Evolutionary conservation across 2,113 vertebrate genomes (phyloP).

Genomic region (Rostratula benghalensis): DNA sequence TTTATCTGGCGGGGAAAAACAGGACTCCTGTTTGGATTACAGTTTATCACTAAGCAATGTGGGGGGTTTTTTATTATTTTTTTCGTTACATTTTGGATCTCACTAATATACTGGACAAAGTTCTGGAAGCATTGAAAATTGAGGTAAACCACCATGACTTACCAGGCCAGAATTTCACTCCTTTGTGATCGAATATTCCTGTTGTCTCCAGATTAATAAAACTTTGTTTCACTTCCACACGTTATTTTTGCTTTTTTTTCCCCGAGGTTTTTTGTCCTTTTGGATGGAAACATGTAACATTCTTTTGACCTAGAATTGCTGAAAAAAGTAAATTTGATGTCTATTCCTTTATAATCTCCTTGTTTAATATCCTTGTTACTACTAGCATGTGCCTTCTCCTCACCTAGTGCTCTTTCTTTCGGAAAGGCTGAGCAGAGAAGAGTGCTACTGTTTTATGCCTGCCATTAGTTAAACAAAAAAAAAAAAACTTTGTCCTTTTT

Average conservation of each 20-base stretch:
- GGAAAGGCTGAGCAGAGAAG: not conserved
- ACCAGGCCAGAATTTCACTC: not conserved
- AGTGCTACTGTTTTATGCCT: not conserved
- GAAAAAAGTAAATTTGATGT: not conserved
- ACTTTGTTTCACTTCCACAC: not conserved
- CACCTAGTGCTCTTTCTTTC: not conserved
- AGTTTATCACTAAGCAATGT: not conserved
- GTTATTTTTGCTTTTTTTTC: not conserved
- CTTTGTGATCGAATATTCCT: not conserved
- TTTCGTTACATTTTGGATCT: not conserved
- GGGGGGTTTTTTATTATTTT: not conserved
- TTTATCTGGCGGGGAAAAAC: not conserved
- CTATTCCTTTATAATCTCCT: not conserved
- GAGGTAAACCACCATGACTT: not conserved
- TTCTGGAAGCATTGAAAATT: not conserved
- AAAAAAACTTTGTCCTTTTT: not conserved
- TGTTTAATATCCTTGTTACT: not conserved
- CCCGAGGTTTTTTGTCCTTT: not conserved
- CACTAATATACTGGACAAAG: not conserved
- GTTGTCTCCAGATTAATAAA: not conserved
- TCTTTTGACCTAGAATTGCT: not conserved
- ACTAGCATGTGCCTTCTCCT: not conserved
- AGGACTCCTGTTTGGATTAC: not conserved
- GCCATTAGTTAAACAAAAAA: not conserved
- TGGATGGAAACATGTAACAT: not conserved